Percentiles rank a stretch among this genome's conserved stretches.
These are phyloP conservation scores for Allophyes oxyacanthae DNA, from an alignment of 2,888 invertebrate species.

Conservation along the genomic window DNA sequence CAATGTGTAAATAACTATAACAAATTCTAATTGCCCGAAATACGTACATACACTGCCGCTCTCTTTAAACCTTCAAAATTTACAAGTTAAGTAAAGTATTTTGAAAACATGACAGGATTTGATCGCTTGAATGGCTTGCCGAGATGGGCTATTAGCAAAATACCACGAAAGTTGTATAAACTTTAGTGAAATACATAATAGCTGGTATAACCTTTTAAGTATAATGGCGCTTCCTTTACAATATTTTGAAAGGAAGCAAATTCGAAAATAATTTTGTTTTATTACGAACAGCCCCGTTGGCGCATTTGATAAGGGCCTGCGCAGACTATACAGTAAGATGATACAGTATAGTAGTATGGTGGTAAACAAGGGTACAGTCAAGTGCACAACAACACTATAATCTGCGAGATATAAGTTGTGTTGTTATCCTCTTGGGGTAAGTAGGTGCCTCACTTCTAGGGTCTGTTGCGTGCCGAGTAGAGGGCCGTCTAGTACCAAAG, in stretches of 20 bases:
- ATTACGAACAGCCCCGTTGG: no score
- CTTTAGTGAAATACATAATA: slow-evolving; percentile 64
- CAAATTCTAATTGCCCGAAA: neutral
- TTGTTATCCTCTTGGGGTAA: slow-evolving; percentile 31
- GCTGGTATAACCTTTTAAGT: slow-evolving; percentile 49
- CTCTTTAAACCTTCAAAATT: slow-evolving; percentile 56
- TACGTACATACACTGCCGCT: slow-evolving; percentile 41
- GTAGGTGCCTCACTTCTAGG: slow-evolving; percentile 19
- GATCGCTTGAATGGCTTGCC: slow-evolving; percentile 60
- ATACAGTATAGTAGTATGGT: no score
- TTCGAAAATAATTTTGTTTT: slow-evolving; percentile 32
- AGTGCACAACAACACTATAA: no score
- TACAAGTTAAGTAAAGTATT: slow-evolving; percentile 66
- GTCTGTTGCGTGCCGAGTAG: slow-evolving; percentile 15
- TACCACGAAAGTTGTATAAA: slow-evolving; percentile 64
- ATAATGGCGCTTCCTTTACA: slow-evolving; percentile 41
- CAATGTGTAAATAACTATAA: neutral
- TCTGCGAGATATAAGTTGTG: slow-evolving; percentile 18
- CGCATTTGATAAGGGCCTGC: no score
- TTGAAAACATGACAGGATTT: slow-evolving; percentile 68
- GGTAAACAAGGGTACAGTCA: no score
- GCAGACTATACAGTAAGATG: no score
- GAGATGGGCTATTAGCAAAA: slow-evolving; percentile 65
- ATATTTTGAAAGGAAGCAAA: slow-evolving; percentile 34
- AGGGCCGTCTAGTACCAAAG: slow-evolving; percentile 16